Evolutionary conservation across 2,113 vertebrate species (phyloP).

Genomic region (Rhinopomastus cyanomelas): DNA sequence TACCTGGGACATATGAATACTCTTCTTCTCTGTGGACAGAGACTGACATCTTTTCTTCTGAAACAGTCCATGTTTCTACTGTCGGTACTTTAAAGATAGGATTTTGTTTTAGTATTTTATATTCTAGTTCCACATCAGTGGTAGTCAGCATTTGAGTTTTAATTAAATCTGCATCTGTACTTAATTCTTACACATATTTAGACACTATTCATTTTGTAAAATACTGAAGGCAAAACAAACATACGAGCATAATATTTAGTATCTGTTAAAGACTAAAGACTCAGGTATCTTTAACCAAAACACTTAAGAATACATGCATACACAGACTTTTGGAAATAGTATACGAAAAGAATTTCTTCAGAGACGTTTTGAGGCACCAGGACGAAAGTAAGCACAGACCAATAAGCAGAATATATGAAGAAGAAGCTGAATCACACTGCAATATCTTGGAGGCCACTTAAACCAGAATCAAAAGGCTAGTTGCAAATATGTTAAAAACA

Average conservation of each 20-base stretch:
- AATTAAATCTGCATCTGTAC: not conserved
- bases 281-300: not conserved
- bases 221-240: conserved; percentile 11
- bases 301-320: conserved; percentile 9
- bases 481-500: conserved; percentile 2
- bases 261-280: not conserved
- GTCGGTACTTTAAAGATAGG: conserved; percentile 80
- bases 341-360: conserved; percentile 48
- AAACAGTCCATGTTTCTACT: conserved; percentile 78
- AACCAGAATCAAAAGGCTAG: conserved; percentile 34
- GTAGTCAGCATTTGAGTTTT: conserved; percentile 22
- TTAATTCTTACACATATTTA: conserved; percentile 45
- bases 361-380: not conserved
- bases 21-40: conserved; percentile 79
- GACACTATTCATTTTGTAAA: conserved; percentile 24
- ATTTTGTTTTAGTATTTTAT: conserved; percentile 64
- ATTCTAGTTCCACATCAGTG: conserved; percentile 39
- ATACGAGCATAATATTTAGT: not conserved
- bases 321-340: conserved; percentile 20
- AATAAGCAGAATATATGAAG: not conserved
- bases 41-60: conserved; percentile 82
- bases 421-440: not conserved
- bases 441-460: not conserved
- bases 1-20: conserved; percentile 80
- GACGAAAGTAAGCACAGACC: not conserved